Evolutionary conservation across 2,113 vertebrate species (phyloP), one percentile per base, ranked within the genome.

Genomic region (Litocranius walleri): DNA sequence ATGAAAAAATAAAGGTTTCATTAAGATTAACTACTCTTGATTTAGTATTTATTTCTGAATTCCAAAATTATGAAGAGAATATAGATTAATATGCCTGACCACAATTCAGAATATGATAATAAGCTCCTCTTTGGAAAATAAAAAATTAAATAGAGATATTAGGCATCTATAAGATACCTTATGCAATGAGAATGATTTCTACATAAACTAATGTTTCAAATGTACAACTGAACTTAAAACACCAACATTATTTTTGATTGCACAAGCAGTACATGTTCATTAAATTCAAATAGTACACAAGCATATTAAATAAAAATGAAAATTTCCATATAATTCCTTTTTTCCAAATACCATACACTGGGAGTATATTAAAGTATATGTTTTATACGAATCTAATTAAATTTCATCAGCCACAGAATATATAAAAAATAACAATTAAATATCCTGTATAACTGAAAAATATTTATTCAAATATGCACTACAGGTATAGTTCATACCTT

Each of bases 271-370:
- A 71, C 8, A 56, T 83, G 82, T 93, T 56, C 64, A 92, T 81
- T 92, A 74, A 95, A 86, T 80, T 80, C 27, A 96, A 91, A 94
- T 14, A 95, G 93, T 36, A 94, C 16, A 94, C 1, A 86, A 83
- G 12, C 85, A 83, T 78, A 88, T 57, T 88, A 27, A 84, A 78
- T 74, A 54, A 97, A 96, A 89, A 92, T 67, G 27, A 57, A 90
- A 45, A 33, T 80, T 80, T 80, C 45, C 33, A 91, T 30, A 30
- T 96, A 93, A 94, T 84, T 92, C 7, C 33, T 27, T 30, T 88
- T 86, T 77, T 64, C 30, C 12, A 59, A 95, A 88, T 61, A 82
- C 25, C 50, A 95, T 48, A 83, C 0, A 33, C 33, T 88, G 50
- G 29, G 10, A 29, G 6, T 91, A 89, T 61, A 91, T 54, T 92